Evolutionary conservation across 2,113 vertebrate species (phyloP), one percentile per base, ranked within the genome.

Genomic region (Todiramphus chloris): DNA sequence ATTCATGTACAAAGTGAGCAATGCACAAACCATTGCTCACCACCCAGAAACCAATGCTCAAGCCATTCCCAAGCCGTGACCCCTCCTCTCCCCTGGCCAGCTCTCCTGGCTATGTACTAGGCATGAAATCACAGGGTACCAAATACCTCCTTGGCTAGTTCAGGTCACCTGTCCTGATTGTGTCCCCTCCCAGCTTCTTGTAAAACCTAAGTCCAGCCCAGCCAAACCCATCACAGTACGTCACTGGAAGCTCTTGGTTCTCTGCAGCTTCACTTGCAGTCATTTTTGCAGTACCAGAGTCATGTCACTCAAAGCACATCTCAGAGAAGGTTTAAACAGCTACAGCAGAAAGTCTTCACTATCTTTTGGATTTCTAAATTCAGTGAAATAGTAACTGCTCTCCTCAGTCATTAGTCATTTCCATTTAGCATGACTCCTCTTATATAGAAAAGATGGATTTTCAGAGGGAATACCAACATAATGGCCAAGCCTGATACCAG

Each of bases 401-500:
- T 94, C 69, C 60, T 66, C 66, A 87, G 80, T 60, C 88, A 81
- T 68, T 96, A 95, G 70, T 89, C 76, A 53, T 64, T 97, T 78
- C 63, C 91, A 75, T 86, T 94, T 80, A 81, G 66, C 77, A 83
- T 48, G 58, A n/a, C 37, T 88, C 48, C 48, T 84, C 30, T 82
- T 55, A 80, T 11, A 68, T 2, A 76, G 66, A 77, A 94, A 95
- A 66, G 46, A 39, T 80, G 64, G 41, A 68, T 93, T 89, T 96
- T 83, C 74, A 83, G 83, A 81, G 95, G 81, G 76, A 83, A 89
- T 58, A 77, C 56, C 76, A 94, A 51, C 66, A 59, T 76, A 76
- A 93, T 53, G 70, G 69, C 59, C 60, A 20, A n/a, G 35, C 33
- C 75, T 76, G 91, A 16, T 41, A 96, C 64, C 46, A 95, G 87